Conservation (phyloP, 2,797 vertebrate species). For the Pseudotriccus pelzelni region DNA sequence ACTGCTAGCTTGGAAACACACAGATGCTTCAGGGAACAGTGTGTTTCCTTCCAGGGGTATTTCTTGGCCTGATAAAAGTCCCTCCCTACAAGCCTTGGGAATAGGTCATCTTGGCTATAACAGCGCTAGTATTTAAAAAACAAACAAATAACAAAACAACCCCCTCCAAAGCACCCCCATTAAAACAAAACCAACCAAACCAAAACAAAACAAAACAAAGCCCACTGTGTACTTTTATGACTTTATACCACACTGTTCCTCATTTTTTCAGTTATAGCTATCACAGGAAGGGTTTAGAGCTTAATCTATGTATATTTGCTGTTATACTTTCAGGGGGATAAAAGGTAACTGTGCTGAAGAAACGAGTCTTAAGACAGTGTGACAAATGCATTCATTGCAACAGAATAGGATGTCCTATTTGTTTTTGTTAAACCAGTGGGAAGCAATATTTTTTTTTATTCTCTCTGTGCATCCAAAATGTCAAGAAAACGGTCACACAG, state of each 20-base stretch:
- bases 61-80: not conserved
- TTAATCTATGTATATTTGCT: not conserved
- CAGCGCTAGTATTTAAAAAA: not conserved
- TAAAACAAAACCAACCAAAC: not conserved
- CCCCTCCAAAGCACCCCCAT: accelerated
- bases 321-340: not conserved
- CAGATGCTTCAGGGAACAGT: not conserved
- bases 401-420: not conserved
- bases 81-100: accelerated
- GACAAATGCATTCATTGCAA: not conserved
- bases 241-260: not conserved
- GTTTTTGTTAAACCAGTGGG: not conserved
- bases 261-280: not conserved
- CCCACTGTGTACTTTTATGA: not conserved
- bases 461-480: not conserved
- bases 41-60: not conserved
- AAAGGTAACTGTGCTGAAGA: not conserved
- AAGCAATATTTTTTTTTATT: not conserved
- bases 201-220: not conserved
- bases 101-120: not conserved
- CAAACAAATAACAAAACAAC: not conserved
- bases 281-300: not conserved
- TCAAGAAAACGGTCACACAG: not conserved
- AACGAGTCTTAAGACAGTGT: not conserved
- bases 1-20: not conserved